Evolutionary conservation across 92 coral and sea anemone genomes (phyloP).

Genomic region (Porites cylindrica): DNA sequence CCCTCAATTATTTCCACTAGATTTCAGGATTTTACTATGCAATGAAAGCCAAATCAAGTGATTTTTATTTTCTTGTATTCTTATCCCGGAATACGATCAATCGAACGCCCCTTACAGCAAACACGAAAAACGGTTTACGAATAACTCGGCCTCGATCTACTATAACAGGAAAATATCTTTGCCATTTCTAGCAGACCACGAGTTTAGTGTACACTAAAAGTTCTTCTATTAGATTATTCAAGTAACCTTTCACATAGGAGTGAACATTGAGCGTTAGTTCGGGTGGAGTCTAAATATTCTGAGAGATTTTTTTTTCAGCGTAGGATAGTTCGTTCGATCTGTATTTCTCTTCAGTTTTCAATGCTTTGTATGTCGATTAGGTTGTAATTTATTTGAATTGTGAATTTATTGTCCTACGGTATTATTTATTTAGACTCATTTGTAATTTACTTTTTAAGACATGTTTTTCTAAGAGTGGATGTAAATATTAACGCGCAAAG

Average conservation of each 20-base stretch:
- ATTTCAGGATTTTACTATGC: no score
- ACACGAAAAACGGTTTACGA: no score
- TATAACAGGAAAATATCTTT: no score
- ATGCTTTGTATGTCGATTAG: not conserved
- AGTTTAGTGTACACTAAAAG: no score
- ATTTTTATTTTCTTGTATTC: not conserved
- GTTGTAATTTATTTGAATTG: not conserved
- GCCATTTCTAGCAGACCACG: no score
- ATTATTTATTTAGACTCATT: not conserved
- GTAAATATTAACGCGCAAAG: slow-evolving; percentile 5
- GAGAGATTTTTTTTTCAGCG: not conserved
- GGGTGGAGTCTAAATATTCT: no score
- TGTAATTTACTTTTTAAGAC: not conserved
- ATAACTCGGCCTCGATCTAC: no score
- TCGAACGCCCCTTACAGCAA: not conserved
- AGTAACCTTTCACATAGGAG: no score
- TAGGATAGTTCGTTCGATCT: not conserved
- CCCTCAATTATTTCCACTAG: no score
- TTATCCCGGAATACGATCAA: not conserved
- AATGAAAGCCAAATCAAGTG: not conserved
- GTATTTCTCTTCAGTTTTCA: not conserved
- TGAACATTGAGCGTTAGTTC: no score
- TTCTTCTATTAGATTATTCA: no score
- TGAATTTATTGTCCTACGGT: slow-evolving; percentile 1
- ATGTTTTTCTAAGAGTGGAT: not conserved